Base-by-base conservation (phyloP, 2,113 vertebrate species). In the Larimichthys polyactis region DNA sequence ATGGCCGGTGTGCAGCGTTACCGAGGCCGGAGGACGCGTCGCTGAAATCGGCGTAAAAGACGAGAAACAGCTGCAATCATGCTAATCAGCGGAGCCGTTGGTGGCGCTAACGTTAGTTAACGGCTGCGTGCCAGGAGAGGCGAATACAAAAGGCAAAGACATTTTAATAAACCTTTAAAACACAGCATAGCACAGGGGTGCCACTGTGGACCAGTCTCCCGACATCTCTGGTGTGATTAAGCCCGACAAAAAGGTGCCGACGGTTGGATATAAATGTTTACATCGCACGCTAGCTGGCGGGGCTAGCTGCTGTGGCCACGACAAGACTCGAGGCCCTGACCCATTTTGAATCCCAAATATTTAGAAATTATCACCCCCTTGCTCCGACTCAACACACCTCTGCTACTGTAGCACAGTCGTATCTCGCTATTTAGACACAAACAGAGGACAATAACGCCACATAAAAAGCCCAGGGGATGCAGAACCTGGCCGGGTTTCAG, bases 251-350 rank as follows among this genome's bases (percentile, higher is more conserved):
- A 67, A 69, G 49, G 40, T 69, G 71, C 24, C 55, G 63, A 82
- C 76, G 44, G 62, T 5, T 55, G 24, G 60, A 83, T 2, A 24
- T 2, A 91, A 79, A 92, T 93, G 91, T 94, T 94, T 94, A 93
- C 93, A 92, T 92, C 90, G 72, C 54, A 48, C 75, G 93, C 90
- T 89, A 92, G 90, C 90, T 93, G 91, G 86, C 86, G 87, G 91
- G 87, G 91, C 90, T 92, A 93, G 91, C 93, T 92, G 84, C 88
- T 80, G 90, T 88, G 89, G 92, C 93, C 92, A 87, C 91, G 90
- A 87, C 83, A 91, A 91, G 89, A 89, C 88, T 90, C 80, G 85
- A 95, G 95, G 95, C 95, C 95, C 95, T 94, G 94, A 92, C 93
- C 89, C 92, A 90, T 91, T 94, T 93, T 91, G 82, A 87, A 93